Percentiles rank a stretch among this genome's conserved stretches.
phyloP scores from a whole-genome alignment of 2,888 invertebrate species.

The Parascotia fuliginaria region DNA sequence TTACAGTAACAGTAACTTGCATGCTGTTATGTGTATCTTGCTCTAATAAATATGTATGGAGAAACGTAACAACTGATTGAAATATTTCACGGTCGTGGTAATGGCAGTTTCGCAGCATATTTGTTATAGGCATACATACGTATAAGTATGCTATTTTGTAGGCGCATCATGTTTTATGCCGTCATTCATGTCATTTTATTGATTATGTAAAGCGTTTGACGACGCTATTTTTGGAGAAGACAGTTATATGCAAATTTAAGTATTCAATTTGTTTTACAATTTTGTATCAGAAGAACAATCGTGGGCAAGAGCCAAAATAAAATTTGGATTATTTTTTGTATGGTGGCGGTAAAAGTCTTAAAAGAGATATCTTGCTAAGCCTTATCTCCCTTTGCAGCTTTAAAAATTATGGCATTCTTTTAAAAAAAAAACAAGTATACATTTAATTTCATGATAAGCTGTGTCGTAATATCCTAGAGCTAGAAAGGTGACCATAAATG shows the following conservation, averaged over 20 bases:
- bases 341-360: too few relatives aligned
- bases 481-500: too few relatives aligned
- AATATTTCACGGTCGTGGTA: slow-evolving; percentile 36
- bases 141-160: slow-evolving; percentile 2
- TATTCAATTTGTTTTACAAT: too few relatives aligned
- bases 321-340: too few relatives aligned
- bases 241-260: not conserved
- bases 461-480: too few relatives aligned
- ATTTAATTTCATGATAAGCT: too few relatives aligned
- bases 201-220: not conserved
- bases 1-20: not conserved
- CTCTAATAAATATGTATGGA: slow-evolving; percentile 41
- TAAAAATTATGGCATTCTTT: too few relatives aligned
- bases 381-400: too few relatives aligned
- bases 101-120: slow-evolving; percentile 19
- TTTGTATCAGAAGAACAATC: too few relatives aligned
- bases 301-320: too few relatives aligned
- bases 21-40: slow-evolving; percentile 3
- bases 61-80: slow-evolving; percentile 29
- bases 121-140: not conserved
- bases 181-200: slow-evolving; percentile 3
- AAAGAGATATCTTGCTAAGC: too few relatives aligned
- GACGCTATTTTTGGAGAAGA: not conserved
- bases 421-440: too few relatives aligned
- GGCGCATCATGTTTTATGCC: slow-evolving; percentile 12